These are phyloP conservation scores for Smutsia temminckii DNA, from an alignment of 2,797 vertebrate genomes.

Conservation along the genomic window DNA sequence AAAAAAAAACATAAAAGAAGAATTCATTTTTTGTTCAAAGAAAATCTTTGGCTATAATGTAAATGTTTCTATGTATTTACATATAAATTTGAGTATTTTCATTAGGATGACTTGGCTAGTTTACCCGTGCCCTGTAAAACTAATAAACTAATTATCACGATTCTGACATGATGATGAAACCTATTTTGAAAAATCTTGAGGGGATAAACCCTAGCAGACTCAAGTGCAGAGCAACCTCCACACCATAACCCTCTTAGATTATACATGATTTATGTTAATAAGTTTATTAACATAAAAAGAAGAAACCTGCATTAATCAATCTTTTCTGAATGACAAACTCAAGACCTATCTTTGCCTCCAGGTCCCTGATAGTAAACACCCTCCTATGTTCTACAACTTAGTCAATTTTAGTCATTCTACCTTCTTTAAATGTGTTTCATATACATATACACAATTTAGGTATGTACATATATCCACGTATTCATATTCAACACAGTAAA, in stretches of 20 bases:
- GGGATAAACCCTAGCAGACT: neutral
- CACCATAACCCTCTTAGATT: neutral
- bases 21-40: neutral
- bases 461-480: neutral
- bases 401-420: neutral
- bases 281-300: neutral
- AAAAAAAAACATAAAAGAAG: conserved; percentile 29
- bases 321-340: neutral
- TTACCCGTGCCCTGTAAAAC: conserved; percentile 13
- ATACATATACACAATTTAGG: neutral
- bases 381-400: neutral
- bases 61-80: conserved; percentile 46
- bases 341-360: neutral
- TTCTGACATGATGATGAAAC: neutral
- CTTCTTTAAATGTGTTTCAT: neutral
- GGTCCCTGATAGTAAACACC: neutral
- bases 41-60: conserved; percentile 19
- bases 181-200: conserved; percentile 33
- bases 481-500: neutral
- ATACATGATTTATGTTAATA: neutral
- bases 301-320: neutral
- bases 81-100: conserved; percentile 20
- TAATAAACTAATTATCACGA: neutral
- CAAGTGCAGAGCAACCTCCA: neutral
- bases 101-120: neutral